A percentile compares a stretch with the other conserved stretches of the same genome.
These are phyloP conservation scores for Callithrix jacchus DNA, from an alignment of 2,113 vertebrate genomes.

Conservation along the genomic window DNA sequence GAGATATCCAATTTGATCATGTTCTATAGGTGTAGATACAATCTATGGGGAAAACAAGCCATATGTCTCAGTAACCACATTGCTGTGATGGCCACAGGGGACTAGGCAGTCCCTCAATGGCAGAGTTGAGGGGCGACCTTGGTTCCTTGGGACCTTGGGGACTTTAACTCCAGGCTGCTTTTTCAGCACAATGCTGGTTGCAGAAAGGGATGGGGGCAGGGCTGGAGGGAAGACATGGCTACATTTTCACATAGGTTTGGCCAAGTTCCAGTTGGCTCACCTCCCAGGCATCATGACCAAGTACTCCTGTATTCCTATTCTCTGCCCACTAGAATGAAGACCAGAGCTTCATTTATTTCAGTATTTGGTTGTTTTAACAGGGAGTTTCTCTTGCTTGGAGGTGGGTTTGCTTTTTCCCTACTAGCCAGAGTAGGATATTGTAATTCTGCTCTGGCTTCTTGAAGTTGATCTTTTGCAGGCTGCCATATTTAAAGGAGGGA, in stretches of 20 bases:
- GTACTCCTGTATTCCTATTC: background rate
- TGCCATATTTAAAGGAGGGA: slow-evolving; percentile 56
- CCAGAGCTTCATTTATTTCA: background rate
- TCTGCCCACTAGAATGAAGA: background rate
- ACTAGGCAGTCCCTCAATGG: background rate
- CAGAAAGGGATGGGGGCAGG: background rate
- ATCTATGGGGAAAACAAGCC: background rate
- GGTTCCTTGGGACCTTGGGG: background rate
- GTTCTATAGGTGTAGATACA: background rate
- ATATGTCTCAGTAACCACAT: background rate
- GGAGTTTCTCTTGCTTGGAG: background rate
- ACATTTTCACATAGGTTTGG: background rate
- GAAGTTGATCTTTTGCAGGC: slow-evolving; percentile 42
- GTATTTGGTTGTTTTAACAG: background rate
- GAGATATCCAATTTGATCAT: background rate
- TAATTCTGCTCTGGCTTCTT: slow-evolving; percentile 22
- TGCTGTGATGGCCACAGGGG: background rate
- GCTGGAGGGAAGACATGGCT: background rate
- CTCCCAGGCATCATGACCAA: background rate
- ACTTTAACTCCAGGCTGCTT: background rate
- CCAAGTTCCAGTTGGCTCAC: background rate
- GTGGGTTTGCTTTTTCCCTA: background rate
- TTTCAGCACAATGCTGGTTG: background rate
- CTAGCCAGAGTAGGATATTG: background rate
- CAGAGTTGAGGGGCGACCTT: background rate